Evolutionary conservation across 2,888 invertebrate species (phyloP).

Genomic region (Phengaris alcon): DNA sequence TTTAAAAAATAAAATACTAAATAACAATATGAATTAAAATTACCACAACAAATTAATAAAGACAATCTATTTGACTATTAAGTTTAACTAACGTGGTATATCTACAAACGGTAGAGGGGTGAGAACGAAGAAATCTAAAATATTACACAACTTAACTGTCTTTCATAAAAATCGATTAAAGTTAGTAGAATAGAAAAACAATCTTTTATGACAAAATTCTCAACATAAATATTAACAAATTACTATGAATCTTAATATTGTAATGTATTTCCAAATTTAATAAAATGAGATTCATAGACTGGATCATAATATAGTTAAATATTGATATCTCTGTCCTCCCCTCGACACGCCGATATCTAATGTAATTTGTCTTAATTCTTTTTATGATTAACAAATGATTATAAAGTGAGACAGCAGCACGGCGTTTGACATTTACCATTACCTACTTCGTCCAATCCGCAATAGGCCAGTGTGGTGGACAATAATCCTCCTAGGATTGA

Average conservation of each 20-base stretch:
- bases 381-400: slow-evolving; percentile 13
- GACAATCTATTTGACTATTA: slow-evolving; percentile 63
- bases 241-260: too few relatives aligned
- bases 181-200: too few relatives aligned
- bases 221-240: too few relatives aligned
- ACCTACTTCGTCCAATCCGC: not conserved
- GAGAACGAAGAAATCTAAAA: not conserved
- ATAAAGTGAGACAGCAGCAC: slow-evolving; percentile 16
- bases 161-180: not conserved
- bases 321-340: not conserved
- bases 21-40: slow-evolving; percentile 73
- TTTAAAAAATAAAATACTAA: slow-evolving; percentile 72
- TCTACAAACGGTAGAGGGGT: slow-evolving; percentile 34
- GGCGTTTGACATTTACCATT: not conserved
- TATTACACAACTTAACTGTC: not conserved
- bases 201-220: not conserved
- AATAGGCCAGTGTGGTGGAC: not conserved
- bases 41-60: slow-evolving; percentile 68
- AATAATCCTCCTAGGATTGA: not conserved
- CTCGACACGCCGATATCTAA: slow-evolving; percentile 19
- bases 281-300: slow-evolving; percentile 13
- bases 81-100: slow-evolving; percentile 50
- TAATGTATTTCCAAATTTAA: not conserved
- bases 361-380: slow-evolving; percentile 22
- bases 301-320: not conserved